Base-by-base conservation (phyloP, 2,113 vertebrate species). In the Meriones unguiculatus region DNA sequence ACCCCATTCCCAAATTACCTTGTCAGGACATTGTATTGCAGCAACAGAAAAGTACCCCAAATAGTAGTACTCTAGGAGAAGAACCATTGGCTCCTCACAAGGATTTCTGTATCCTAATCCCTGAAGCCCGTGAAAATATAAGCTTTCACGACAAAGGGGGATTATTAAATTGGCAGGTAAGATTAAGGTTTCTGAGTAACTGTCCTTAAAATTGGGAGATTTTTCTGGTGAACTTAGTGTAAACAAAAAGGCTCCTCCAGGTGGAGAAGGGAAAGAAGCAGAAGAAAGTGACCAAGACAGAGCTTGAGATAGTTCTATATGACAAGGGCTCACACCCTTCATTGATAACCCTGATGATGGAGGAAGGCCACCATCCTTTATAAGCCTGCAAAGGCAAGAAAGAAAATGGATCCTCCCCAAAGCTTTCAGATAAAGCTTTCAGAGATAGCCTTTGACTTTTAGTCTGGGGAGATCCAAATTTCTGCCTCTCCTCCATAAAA, bases 171-270 rank as follows among this genome's bases (percentile, higher is more conserved):
- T 67, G 70, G 30, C 72, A 89, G 35, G 7, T 72, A 46, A 32
- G 81, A 64, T 72, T 91, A 32, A 87, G 50, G 25, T 41, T 73
- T 13, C 50, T 90, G 59, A 73, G 69, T 15, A 59, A 6, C 12
- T 35, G 30, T 57, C 50, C 28, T 89, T 70, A 88, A 96, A 89
- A 67, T 72, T 92, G 24, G 13, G 17, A 81, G n/a, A 52, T 52
- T 85, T 22, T 22, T 24, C n/a, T 25, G 30, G 30, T 76, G 15
- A 17, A 67, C 17, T 50, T 46, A 50, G 4, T 54, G 32, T 54
- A 32, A 78, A 52, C 20, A 35, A 30, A 59, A 95, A 25, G 17
- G 18, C n/a, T 10, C 41, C 89, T 89, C 38, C n/a, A 91, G 67
- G 18, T 70, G 22, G 30, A 72, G 35, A 50, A 7, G 13, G 3